A percentile compares a stretch with the other conserved stretches of the same genome.
Conservation (phyloP, 1,140 invertebrate genomes). For the Drosophila prosaltans region DNA sequence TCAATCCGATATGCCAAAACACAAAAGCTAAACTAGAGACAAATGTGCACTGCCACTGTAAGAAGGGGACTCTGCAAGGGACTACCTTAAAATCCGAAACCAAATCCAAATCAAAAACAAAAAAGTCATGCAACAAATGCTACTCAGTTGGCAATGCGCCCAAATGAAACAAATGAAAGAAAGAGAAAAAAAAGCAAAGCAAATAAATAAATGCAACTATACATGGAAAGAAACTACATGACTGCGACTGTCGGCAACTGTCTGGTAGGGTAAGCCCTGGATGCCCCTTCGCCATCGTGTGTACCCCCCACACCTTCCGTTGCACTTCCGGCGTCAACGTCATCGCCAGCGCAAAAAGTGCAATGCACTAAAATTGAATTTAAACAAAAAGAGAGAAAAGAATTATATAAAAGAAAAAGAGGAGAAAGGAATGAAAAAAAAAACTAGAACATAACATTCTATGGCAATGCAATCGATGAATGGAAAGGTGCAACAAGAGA, state of each 20-base stretch:
- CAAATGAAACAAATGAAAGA: slow-evolving; percentile 32
- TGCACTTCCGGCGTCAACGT: slow-evolving; percentile 63
- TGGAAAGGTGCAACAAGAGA: background rate
- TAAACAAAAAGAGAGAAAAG: slow-evolving; percentile 65
- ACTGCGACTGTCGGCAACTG: slow-evolving; percentile 24
- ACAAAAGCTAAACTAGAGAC: no score
- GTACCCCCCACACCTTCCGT: slow-evolving; percentile 56
- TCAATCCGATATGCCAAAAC: background rate
- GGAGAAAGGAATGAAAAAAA: slow-evolving; percentile 41
- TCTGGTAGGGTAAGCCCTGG: slow-evolving; percentile 25
- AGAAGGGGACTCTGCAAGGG: background rate
- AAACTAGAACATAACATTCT: slow-evolving; percentile 62
- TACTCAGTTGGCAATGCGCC: slow-evolving; percentile 57
- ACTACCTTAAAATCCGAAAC: slow-evolving; percentile 6
- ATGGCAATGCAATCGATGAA: slow-evolving; percentile 35
- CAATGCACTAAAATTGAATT: slow-evolving; percentile 81
- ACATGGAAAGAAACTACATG: background rate
- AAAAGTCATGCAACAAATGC: background rate
- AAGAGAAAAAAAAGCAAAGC: slow-evolving; percentile 7
- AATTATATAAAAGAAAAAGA: slow-evolving; percentile 38
- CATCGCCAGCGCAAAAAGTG: slow-evolving; percentile 69
- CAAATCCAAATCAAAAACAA: slow-evolving; percentile 5
- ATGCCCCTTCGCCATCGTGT: slow-evolving; percentile 19
- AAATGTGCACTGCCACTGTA: no score
- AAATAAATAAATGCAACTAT: slow-evolving; percentile 5